Evolutionary conservation across 2,797 vertebrate genomes (phyloP), one percentile per base, ranked within the genome.

Genomic region (Syngnathus rostellatus): DNA sequence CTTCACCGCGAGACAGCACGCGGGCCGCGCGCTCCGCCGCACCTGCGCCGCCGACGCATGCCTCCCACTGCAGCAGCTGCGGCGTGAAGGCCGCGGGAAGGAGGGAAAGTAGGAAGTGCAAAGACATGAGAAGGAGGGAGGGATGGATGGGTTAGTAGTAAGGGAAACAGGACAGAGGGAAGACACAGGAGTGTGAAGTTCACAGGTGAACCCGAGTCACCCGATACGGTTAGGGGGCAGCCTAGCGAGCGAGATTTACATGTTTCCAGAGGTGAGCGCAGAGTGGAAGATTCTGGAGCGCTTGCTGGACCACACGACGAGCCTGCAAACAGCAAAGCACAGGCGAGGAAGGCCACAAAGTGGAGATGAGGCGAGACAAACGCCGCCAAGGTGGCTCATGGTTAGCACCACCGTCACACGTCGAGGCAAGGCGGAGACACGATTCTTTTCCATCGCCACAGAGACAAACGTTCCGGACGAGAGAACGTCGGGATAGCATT

Each of bases 231-330:
- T 31, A 31, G 45, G 45, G 14, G 12, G 12, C 14, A 21, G 38
- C 43, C 43, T 10, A 12, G 45, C 17, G 89, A 86, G 4, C 1
- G 12, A 21, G 87, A 92, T 98, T 62, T 97, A 99, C 96, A 95
- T 98, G 92, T 95, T 93, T 98, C 96, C 96, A 98, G 72, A 98
- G 93, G 85, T 90, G 90, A 82, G 95, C 95, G 86, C 93, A 96
- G 81, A 98, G 93, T 60, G 94, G 95, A 80, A 99, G 93, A 89
- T 94, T 93, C 80, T 92, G 92, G 76, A 97, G 92, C 72, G 95
- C 94, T 86, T 95, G 94, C 81, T 94, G 93, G 86, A 94, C 95
- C 76, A 97, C 92, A 74, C 89, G 93, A 70, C 94, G 91, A 71
- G 96, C 94, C 96, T 98, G 88, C 50, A 89, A 90, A 86, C 64